Evolutionary conservation across 2,888 invertebrate species (phyloP), one percentile per base, ranked within the genome.

Genomic region (Pachliopta kotzebuea): DNA sequence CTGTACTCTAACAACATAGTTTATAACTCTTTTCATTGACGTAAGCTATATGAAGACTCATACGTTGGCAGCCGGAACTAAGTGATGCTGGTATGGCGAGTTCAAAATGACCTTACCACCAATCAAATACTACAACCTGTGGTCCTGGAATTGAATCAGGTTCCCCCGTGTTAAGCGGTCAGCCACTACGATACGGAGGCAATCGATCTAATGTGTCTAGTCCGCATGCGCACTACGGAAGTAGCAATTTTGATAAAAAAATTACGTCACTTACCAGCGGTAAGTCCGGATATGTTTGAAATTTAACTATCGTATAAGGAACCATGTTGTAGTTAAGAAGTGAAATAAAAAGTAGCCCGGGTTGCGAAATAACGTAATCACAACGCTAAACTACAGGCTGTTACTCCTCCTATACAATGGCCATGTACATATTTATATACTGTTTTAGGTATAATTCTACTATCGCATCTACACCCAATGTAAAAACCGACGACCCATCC

Each of bases 371-470:
- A 66, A 65, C 82, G 81, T 81, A 82, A 80, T 83, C 80, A 72
- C 76, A 72, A 76, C 70, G 72, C 73, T 76, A 73, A 73, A 75
- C 72, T 75, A 78, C 67, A 75, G 77, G 75, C 74, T 78, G 77
- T 81, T 83, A 80, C 80, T 77, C 75, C 69, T 71, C 70, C 73
- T 73, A 74, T 74, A 68, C 75, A 82, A 84, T 83, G 84, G 84
- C 81, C 72, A 75, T 75, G 77, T 78, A 45, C 45, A 45, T 45
- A 77, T 79, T 21, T 74, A 75, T 73, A 31, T 31, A 37, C 37
- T 37, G 37, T 37, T 72, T 62, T 63, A 74, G 72, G 71, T 71
- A 67, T 58, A 60, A 67, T 71, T 72, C 66, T 75, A 77, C 67
- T 72, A 68, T 71, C 70, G 67, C 67, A 18, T 53, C 57, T 70